These are phyloP conservation scores for Caenorhabditis brenneri DNA, from an alignment of 1,140 invertebrate species.

Conservation along the genomic window DNA sequence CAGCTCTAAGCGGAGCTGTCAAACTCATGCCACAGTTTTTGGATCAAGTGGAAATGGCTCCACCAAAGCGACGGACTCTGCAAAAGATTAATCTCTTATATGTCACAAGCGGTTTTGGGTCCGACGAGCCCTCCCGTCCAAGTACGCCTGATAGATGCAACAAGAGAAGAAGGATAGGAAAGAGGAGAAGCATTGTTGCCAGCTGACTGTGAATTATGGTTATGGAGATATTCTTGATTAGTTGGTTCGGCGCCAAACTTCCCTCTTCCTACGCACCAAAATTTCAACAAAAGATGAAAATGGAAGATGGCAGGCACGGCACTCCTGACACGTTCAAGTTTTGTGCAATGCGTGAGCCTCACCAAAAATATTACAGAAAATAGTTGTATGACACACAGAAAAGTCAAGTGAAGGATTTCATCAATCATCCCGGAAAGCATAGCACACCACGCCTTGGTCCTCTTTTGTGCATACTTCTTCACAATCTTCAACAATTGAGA, in stretches of 20 bases:
- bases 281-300: background rate
- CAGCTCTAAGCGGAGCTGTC: slow-evolving; percentile 33
- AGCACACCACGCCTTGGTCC: slow-evolving; percentile 34
- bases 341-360: background rate
- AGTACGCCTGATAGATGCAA: slow-evolving; percentile 42
- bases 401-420: slow-evolving; percentile 42
- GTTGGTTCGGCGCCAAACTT: background rate
- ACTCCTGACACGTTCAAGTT: slow-evolving; percentile 5
- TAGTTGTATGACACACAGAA: slow-evolving; percentile 42
- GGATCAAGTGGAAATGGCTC: slow-evolving; percentile 26
- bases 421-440: slow-evolving; percentile 40
- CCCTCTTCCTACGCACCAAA: no score
- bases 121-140: background rate
- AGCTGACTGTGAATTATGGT: slow-evolving; percentile 43
- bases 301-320: no score
- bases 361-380: slow-evolving; percentile 44
- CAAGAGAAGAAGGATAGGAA: background rate
- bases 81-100: slow-evolving; percentile 43
- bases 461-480: slow-evolving; percentile 42
- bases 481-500: slow-evolving; percentile 43
- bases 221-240: slow-evolving; percentile 34
- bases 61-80: slow-evolving; percentile 7
- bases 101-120: slow-evolving; percentile 28
- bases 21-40: slow-evolving; percentile 40
- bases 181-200: background rate